Evolutionary conservation across 2,113 vertebrate genomes (phyloP).

Genomic region (Rynchops niger): DNA sequence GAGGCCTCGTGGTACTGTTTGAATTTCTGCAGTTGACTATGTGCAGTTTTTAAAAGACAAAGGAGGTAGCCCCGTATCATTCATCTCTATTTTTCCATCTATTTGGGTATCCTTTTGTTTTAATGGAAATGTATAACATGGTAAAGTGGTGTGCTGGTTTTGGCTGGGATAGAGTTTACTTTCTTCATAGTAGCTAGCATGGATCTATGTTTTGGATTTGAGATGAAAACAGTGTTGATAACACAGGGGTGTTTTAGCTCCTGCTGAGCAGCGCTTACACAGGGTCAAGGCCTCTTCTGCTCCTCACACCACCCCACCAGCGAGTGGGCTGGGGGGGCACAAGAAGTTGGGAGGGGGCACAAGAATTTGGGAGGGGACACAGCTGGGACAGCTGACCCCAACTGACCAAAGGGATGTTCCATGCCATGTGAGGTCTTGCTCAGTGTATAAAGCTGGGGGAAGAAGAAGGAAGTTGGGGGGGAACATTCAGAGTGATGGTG

Average conservation of each 20-base stretch:
- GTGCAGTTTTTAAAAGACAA: neutral
- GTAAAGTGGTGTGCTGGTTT: neutral
- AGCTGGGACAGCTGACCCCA: neutral
- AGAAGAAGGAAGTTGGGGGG: neutral
- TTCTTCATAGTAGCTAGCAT: neutral
- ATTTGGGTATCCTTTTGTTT: neutral
- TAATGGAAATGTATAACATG: neutral
- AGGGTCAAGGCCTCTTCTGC: neutral
- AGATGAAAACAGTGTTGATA: neutral
- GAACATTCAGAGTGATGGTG: neutral
- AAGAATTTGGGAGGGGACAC: neutral
- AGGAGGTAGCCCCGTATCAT: rapidly evolving
- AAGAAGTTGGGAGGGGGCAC: neutral
- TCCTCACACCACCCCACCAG: neutral
- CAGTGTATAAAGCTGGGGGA: neutral
- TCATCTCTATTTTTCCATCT: neutral
- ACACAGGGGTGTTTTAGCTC: neutral
- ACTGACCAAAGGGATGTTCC: neutral
- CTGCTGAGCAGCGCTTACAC: neutral
- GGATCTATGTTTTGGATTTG: neutral
- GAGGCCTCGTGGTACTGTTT: neutral
- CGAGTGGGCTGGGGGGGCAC: neutral
- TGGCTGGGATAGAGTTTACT: neutral
- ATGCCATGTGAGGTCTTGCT: neutral
- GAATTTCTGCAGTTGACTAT: neutral